A percentile compares a stretch with the other conserved stretches of the same genome.
These are phyloP conservation scores for Caenorhabditis sulstoni DNA, from an alignment of 2,888 invertebrate genomes.

Conservation along the genomic window DNA sequence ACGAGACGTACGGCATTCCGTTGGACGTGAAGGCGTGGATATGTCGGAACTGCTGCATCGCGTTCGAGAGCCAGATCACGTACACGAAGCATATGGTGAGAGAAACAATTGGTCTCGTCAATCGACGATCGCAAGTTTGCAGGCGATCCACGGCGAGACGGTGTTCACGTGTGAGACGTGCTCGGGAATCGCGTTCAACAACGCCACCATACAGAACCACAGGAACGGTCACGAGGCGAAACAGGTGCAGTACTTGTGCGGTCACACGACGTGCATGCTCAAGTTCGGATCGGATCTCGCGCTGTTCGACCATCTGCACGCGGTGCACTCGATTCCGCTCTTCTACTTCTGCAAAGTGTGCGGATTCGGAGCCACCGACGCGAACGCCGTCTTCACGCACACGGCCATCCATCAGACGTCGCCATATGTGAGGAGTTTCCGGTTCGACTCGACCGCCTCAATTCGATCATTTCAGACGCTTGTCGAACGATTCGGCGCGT, in stretches of 20 bases:
- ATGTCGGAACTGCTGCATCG: constrained; percentile 58
- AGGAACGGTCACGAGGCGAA: constrained; percentile 20
- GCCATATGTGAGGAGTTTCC: not conserved
- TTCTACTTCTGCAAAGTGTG: constrained; percentile 63
- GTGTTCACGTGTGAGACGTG: constrained; percentile 38
- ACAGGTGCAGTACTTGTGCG: constrained; percentile 44
- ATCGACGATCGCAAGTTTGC: not conserved
- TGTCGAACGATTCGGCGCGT: constrained; percentile 23
- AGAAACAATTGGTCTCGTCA: too few species aligned
- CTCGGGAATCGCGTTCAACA: constrained; percentile 56
- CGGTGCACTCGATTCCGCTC: constrained; percentile 19
- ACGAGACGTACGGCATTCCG: constrained; percentile 49
- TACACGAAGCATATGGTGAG: constrained; percentile 52
- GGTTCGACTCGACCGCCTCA: not conserved
- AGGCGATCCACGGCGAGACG: constrained; percentile 49
- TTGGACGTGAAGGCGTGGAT: constrained; percentile 2
- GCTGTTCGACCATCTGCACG: constrained; percentile 45
- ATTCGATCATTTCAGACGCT: constrained; percentile 11
- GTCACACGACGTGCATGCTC: constrained; percentile 30
- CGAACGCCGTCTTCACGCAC: constrained; percentile 21
- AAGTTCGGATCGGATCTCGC: constrained; percentile 36
- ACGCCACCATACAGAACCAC: constrained; percentile 29
- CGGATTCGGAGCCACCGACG: constrained; percentile 29
- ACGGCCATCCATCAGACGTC: not conserved
- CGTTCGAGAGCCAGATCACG: constrained; percentile 37